Conservation (phyloP, 2,888 invertebrate species). For the Drosophila nigricruria region DNA sequence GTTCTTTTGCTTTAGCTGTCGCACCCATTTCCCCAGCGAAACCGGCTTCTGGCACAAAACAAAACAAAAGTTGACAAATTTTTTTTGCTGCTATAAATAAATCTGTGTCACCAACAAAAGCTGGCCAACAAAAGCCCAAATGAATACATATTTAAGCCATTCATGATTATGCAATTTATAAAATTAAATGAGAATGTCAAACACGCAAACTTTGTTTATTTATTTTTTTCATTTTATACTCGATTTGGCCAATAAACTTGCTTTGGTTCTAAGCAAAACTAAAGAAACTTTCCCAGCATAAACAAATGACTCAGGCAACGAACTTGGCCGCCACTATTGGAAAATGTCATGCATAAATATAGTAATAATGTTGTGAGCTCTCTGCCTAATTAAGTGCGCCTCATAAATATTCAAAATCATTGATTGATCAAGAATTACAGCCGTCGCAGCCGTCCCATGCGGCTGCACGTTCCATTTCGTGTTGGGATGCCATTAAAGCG, state of each 20-base stretch:
- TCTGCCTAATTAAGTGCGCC: slow-evolving; percentile 68
- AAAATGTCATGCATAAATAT: slow-evolving; percentile 60
- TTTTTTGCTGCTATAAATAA: slow-evolving; percentile 67
- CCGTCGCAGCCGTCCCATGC: slow-evolving; percentile 13
- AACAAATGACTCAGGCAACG: slow-evolving; percentile 49
- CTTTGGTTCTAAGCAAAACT: slow-evolving; percentile 42
- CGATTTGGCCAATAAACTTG: slow-evolving; percentile 37
- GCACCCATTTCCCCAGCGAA: slow-evolving; percentile 59
- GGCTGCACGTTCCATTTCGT: slow-evolving; percentile 71
- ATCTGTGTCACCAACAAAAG: slow-evolving; percentile 67
- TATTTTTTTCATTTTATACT: slow-evolving; percentile 3
- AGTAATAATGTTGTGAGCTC: slow-evolving; percentile 57
- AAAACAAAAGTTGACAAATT: slow-evolving; percentile 52
- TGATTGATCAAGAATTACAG: slow-evolving; percentile 63
- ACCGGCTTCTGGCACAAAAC: slow-evolving; percentile 52
- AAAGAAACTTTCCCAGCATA: slow-evolving; percentile 56
- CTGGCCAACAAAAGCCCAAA: slow-evolving; percentile 36
- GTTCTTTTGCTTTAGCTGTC: slow-evolving; percentile 34
- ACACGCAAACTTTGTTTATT: slow-evolving; percentile 58
- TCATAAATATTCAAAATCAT: slow-evolving; percentile 74
- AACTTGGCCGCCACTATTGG: slow-evolving; percentile 52
- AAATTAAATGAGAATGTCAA: slow-evolving; percentile 72
- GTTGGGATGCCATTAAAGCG: slow-evolving; percentile 64
- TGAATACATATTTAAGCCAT: slow-evolving; percentile 53
- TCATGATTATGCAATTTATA: slow-evolving; percentile 74